Evolutionary conservation across 37 sponge, comb jelly and placozoan genomes (phyloP), one percentile per base, ranked within the genome.

Genomic region (Crambe crambe): DNA sequence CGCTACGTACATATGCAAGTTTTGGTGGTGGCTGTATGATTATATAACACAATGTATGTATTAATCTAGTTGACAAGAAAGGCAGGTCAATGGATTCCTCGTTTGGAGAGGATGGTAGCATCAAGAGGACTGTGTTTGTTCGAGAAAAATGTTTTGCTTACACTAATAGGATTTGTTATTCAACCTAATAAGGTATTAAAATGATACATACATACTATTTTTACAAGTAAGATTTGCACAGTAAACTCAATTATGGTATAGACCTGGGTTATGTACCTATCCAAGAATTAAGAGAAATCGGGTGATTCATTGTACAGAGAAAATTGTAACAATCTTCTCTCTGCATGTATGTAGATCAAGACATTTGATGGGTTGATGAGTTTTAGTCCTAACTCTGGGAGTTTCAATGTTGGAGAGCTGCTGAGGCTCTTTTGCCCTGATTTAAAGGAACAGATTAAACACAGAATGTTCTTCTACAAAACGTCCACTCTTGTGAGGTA

Each of bases 391-490:
- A 51, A 58, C 20, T 32, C 37, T 21, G 79, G 25, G 41, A 77
- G 82, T 26, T 89, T 89, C 69, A 59, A 80, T 2, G 77, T 93
- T 1, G 83, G 90, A 1, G 90, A 86, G 54, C 68, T 93, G 43
- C 81, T 93, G 40, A 79, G 94, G 1, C 79, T 93, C 32, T 93
- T 86, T 74, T 92, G 89, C 68, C 43, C 12, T 56, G 17, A 66
- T 35, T 70, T 93, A 37, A 73, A 80, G 39, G 87, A 88, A 2
- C 93, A 93, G 78, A 93, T 93, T 58, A 80, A 81, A 56, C 89
- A 87, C 73, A 74, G 93, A 20, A 81, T 68, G 68, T 85, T 74
- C 83, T 93, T 93, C 74, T 93, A 93, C 85, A 93, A 93, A 78
- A 85, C 72, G 2, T 82, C 83, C 5, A 80, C 82, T 29, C 81